Evolutionary conservation across 1,140 invertebrate species (phyloP), one percentile per base, ranked within the genome.

Genomic region (Leptinotarsa lineolata): DNA sequence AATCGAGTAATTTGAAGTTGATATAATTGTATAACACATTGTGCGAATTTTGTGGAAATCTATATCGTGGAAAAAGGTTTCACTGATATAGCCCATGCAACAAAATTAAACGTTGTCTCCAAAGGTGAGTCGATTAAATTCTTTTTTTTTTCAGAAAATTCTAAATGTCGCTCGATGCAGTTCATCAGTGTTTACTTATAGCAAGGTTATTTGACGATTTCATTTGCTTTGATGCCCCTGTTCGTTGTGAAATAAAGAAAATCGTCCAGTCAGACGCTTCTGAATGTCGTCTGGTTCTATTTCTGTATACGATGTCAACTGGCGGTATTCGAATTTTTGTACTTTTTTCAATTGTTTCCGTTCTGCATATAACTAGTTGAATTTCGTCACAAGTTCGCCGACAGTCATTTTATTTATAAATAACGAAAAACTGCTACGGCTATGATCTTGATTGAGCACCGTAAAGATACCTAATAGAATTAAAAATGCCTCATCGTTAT

Each of bases 331-430:
- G 24, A 24, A 44, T 73, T 74, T 66, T 71, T 68, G 75, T 70
- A 73, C 68, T 66, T 73, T 76, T 76, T 74, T 65, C 63, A 30
- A 68, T 70, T 74, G 74, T 73, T 76, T 75, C 74, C 74, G 63
- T 74, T 67, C 30, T 67, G 48, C 21, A 48, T 54, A 18, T 54
- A 69, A 48, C 44, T 69, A 69, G 46, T 60, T 30, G 44, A 12
- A 44, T 46, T 72, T 72, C 61, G 60, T 65, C 60, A 3, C 15
- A 54, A 54, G n/a, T 54, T 18, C 48, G 48, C 48, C 48, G 48
- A 39, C 30, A 39, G 2, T 12, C 48, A n/a, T 54, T 54, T 54
- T 54, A 54, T 54, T 54, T 54, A 54, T 54, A 54, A 54, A 54
- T 54, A 54, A 54, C 48, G 48, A 54, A n/a, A 54, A 54, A 54